A percentile compares a stretch with the other conserved stretches of the same genome.
Conservation (phyloP, 2,888 invertebrate genomes). For the Dicyrtomina minuta region DNA sequence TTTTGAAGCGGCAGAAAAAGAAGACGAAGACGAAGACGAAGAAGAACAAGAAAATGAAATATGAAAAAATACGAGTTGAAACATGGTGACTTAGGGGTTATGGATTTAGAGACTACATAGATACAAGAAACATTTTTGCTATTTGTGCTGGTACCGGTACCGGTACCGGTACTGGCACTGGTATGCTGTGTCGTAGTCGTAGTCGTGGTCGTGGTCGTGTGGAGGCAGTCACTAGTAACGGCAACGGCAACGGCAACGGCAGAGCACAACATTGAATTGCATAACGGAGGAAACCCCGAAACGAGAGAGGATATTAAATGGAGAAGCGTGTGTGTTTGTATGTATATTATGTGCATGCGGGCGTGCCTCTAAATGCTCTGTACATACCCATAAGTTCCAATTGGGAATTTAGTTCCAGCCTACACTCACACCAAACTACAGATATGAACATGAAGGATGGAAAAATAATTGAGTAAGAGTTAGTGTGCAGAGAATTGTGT, state of each 20-base stretch:
- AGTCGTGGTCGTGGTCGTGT: no score
- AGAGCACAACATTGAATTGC: no score
- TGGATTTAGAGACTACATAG: background rate
- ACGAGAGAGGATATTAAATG: no score
- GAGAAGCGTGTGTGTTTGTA: no score
- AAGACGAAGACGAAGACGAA: background rate
- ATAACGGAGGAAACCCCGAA: no score
- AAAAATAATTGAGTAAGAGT: slow-evolving; percentile 36
- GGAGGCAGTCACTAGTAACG: no score
- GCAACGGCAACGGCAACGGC: no score
- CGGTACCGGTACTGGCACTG: no score
- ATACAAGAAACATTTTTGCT: background rate
- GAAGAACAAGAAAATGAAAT: background rate
- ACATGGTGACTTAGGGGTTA: background rate
- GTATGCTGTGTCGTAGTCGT: no score
- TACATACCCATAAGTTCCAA: background rate
- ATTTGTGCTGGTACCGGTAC: background rate
- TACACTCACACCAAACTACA: background rate
- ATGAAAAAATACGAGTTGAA: slow-evolving; percentile 7
- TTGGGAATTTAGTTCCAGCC: no score
- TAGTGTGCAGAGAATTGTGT: slow-evolving; percentile 31
- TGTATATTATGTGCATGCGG: no score
- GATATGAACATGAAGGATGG: slow-evolving; percentile 31
- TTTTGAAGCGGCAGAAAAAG: background rate
- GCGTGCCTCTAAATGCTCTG: no score